phyloP scores from a whole-genome alignment of 2,797 vertebrate species.

The Hemitrygon akajei region DNA sequence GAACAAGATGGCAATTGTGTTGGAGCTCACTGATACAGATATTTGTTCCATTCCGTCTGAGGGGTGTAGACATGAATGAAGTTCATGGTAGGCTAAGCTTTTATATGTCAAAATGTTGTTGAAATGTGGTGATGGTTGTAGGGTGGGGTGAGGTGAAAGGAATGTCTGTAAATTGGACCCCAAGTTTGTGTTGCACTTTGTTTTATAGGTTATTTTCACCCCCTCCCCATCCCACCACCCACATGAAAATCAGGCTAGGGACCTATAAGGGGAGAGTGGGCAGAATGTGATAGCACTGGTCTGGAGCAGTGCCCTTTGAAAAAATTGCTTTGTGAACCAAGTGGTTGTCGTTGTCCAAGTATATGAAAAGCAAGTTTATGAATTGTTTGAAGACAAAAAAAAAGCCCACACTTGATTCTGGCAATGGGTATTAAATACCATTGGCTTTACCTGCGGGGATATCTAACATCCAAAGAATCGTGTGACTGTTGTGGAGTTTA shows the following conservation, averaged over 20 bases:
- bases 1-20: neutral
- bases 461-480: neutral
- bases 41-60: neutral
- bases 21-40: neutral
- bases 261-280: neutral
- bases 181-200: neutral
- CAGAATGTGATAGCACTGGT: too few relatives aligned
- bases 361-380: neutral
- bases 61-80: too few relatives aligned
- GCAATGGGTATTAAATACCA: neutral
- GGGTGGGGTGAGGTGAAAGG: neutral
- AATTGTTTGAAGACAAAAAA: neutral
- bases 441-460: neutral
- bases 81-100: neutral
- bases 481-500: neutral
- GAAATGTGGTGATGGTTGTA: too few relatives aligned
- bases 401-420: neutral
- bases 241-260: neutral
- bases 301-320: neutral
- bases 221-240: too few relatives aligned
- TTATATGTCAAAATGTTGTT: neutral
- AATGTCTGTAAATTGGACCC: neutral
- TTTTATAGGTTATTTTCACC: neutral
- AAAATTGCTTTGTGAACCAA: neutral
- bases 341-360: neutral